Conservation (phyloP, 2,888 invertebrate genomes). For the Drosophila nigricruria region DNA sequence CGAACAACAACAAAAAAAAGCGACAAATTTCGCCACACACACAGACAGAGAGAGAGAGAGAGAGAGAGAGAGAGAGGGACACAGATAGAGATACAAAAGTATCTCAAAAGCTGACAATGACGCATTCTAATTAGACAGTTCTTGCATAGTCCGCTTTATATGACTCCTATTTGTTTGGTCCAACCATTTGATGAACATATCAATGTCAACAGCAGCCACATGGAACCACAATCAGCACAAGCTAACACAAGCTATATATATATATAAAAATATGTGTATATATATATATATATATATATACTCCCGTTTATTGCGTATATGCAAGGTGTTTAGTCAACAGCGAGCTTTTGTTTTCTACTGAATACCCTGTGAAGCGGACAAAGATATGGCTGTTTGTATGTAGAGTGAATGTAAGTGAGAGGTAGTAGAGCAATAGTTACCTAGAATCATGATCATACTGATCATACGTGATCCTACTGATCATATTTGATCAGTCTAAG, state of each 20-base stretch:
- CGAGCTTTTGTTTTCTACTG: neutral
- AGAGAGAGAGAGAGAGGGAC: neutral
- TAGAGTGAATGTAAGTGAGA: neutral
- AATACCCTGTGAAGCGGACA: neutral
- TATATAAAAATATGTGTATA: neutral
- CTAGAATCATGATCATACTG: neutral
- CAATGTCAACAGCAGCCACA: conserved; percentile 31
- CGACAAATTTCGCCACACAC: conserved; percentile 54
- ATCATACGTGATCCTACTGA: neutral
- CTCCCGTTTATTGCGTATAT: conserved; percentile 20
- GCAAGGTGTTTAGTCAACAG: conserved; percentile 4
- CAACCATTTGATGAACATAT: conserved; percentile 33
- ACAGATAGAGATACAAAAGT: conserved; percentile 33
- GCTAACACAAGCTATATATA: neutral
- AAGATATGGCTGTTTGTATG: neutral
- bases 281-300: neutral
- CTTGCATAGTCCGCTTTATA: conserved; percentile 15
- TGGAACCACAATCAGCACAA: conserved; percentile 13
- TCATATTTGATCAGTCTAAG: neutral
- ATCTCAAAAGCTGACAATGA: conserved; percentile 35
- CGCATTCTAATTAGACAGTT: conserved; percentile 57
- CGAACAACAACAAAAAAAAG: conserved; percentile 33
- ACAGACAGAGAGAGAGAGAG: neutral
- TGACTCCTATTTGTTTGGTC: conserved; percentile 6
- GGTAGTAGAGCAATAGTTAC: neutral